These are phyloP conservation scores for Scophthalmus maximus DNA, from an alignment of 2,113 vertebrate species.

Conservation along the genomic window DNA sequence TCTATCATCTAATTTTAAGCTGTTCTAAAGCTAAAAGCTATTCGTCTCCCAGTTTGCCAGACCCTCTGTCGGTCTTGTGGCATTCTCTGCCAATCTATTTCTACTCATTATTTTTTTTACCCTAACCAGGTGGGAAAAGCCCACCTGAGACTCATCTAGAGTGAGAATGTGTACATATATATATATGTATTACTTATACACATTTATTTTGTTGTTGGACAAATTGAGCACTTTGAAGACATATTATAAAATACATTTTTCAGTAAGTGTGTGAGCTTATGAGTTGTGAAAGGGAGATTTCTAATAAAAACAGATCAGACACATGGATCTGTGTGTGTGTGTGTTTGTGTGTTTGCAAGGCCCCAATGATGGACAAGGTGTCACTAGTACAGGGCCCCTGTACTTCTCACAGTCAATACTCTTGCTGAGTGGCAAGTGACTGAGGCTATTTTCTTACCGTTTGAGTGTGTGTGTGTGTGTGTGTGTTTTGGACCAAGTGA, in stretches of 20 bases:
- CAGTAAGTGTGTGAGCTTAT: neutral
- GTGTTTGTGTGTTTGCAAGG: constrained; percentile 19
- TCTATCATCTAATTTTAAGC: neutral
- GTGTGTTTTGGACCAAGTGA: constrained; percentile 5
- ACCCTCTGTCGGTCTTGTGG: constrained; percentile 18
- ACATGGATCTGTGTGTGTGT: neutral
- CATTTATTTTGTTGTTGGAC: too few species aligned
- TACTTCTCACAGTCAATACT: constrained; percentile 47
- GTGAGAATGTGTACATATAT: too few species aligned
- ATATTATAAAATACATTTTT: neutral
- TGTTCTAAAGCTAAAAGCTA: too few species aligned
- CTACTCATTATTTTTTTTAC: constrained; percentile 57
- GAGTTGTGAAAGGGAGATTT: constrained; percentile 13
- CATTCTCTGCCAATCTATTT: constrained; percentile 27
- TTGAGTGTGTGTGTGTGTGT: constrained; percentile 41
- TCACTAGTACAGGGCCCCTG: constrained; percentile 28
- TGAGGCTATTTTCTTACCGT: constrained; percentile 33
- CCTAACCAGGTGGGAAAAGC: constrained; percentile 30
- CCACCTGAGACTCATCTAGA: neutral
- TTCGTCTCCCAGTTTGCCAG: too few species aligned
- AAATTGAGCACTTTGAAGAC: neutral
- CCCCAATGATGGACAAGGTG: constrained; percentile 64
- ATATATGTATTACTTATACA: too few species aligned
- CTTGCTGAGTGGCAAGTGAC: constrained; percentile 62
- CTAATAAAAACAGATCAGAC: constrained; percentile 25